Base-by-base conservation (phyloP, 2,888 invertebrate species). In the Synergus japonicus region DNA sequence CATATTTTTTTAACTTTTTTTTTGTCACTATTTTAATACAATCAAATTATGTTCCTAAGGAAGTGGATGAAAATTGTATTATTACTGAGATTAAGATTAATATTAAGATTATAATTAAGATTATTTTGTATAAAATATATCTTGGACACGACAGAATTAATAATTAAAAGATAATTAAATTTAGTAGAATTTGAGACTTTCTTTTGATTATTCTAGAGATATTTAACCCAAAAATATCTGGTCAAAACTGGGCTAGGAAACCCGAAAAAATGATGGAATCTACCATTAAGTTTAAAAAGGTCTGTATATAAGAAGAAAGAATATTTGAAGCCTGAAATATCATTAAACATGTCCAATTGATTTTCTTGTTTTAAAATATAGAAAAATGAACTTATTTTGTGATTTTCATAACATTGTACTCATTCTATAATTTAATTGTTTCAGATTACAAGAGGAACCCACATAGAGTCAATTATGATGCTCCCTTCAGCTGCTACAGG, bases 401-500 rank as follows among this genome's bases (percentile, higher is more conserved):
- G 37, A n/a, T 54, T n/a, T n/a, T 2, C 8, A n/a, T 3, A 54
- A 13, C 7, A n/a, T 54, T 54, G 7, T 54, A 9, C 54, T n/a
- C 9, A 54, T 15, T 54, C 5, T n/a, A 54, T 54, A n/a, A 54
- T n/a, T 54, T n/a, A 13, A 58, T 58, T 58, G 58, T 18, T 58
- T 58, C 10, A 18, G 58, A 58, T 8, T 18, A 9, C 58, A 58
- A 58, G n/a, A 58, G 18, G 58, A 9, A 18, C 58, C 18, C 18
- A 18, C n/a, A 58, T 58, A 18, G 18, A 18, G 58, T 58, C 58
- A 58, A 58, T 58, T 18, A 58, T 58, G 58, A 58, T 18, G 18
- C 12, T n/a, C 18, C 65, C 12, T 81, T 76, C 43, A 18, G 94
- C 83, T 96, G 96, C 93, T 94, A 94, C 88, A 94, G 93, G 88